Conservation (phyloP, 2,797 vertebrate genomes). For the Propithecus perrieri region DNA sequence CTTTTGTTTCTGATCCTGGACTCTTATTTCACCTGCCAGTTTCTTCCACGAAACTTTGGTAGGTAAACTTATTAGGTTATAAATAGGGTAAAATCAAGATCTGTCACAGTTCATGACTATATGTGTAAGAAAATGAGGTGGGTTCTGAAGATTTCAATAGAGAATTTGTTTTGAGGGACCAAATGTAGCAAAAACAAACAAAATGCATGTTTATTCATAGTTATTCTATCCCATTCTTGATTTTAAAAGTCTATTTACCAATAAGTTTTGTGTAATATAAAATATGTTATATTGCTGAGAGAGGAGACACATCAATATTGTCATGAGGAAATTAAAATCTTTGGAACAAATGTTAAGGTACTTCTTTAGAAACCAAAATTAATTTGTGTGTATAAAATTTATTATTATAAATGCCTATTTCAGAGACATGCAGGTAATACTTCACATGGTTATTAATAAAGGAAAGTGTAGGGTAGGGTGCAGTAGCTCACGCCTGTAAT, state of each 20-base stretch:
- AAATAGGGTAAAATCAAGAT: background rate
- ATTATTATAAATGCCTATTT: background rate
- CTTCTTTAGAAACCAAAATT: background rate
- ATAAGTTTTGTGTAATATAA: background rate
- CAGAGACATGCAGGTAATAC: background rate
- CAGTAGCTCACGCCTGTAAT: too few species aligned
- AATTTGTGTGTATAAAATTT: background rate
- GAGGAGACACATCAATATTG: background rate
- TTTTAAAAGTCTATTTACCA: background rate
- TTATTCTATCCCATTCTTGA: background rate
- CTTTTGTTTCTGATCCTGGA: background rate
- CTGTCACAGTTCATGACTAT: background rate
- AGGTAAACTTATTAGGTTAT: background rate
- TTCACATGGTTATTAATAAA: background rate
- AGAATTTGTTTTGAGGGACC: background rate
- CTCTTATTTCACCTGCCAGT: background rate
- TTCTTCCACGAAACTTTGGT: background rate
- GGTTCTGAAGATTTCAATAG: background rate
- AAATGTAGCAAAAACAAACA: background rate
- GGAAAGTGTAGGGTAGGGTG: too few species aligned
- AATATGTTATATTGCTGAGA: background rate
- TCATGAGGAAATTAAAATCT: background rate
- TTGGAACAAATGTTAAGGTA: background rate
- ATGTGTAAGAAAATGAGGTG: background rate
- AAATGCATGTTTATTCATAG: background rate